These are phyloP conservation scores for Bubo blakistoni DNA, from an alignment of 2,113 vertebrate species.

Conservation along the genomic window DNA sequence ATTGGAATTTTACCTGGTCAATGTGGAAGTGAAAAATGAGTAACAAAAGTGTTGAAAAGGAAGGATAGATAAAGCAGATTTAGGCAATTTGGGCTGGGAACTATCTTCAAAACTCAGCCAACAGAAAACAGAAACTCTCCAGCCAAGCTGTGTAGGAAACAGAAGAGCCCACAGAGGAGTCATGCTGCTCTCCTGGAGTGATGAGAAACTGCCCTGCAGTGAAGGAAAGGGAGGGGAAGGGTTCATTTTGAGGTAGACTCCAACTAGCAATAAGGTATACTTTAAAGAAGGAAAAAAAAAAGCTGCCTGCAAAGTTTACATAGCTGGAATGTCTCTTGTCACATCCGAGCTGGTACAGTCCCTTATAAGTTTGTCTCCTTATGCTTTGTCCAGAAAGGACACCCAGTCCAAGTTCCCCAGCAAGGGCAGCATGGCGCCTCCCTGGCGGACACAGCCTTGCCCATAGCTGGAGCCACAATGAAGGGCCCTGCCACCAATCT, in stretches of 20 bases:
- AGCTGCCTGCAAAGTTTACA: slow-evolving; percentile 18
- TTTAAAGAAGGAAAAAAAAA: not conserved
- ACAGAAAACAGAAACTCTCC: not conserved
- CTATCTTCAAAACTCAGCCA: not conserved
- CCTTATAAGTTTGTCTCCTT: not conserved
- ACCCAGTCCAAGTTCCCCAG: not conserved
- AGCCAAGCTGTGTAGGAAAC: not conserved
- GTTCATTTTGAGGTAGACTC: not conserved
- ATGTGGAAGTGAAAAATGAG: not conserved
- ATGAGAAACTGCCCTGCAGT: not conserved
- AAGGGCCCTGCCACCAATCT: not conserved
- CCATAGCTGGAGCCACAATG: not conserved
- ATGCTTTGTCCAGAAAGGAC: not conserved
- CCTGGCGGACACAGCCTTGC: fast-evolving
- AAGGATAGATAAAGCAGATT: not conserved
- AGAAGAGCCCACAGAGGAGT: not conserved
- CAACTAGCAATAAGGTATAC: not conserved
- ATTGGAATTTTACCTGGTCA: not conserved
- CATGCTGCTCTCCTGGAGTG: not conserved
- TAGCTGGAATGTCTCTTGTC: slow-evolving; percentile 13
- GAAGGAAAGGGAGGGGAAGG: not conserved
- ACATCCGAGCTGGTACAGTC: not conserved
- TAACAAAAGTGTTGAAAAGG: not conserved
- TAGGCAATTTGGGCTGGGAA: not conserved
- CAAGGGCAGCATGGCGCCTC: not conserved